Base-by-base conservation (phyloP, 23 tunicate species). In the Phallusia fumigata region DNA sequence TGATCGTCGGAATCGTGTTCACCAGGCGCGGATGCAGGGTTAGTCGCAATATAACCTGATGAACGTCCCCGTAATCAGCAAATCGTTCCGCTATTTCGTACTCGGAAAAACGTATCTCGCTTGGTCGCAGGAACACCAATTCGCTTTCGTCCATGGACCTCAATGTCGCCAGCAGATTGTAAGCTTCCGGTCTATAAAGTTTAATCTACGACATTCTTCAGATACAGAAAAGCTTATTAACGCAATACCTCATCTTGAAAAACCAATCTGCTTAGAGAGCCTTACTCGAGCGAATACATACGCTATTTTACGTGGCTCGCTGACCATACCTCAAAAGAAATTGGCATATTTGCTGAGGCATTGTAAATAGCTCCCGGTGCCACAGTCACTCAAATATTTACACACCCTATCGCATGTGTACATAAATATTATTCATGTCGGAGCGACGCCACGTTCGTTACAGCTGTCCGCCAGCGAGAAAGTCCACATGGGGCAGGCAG, bases 21-120 rank as follows among this genome's bases (percentile, higher is more conserved):
- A 86, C 73, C 24, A 86, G 35, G 79, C 80, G 47, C 21, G 90
- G 84, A 35, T 86, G 74, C 0, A 86, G 53, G 0, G 76, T 73
- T 6, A 86, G 76, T 5, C 50, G 73, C 52, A 51, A 45, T 35
- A 86, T 53, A 18, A 75, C 81, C 73, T 75, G 84, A 52, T 86
- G 80, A 0, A 86, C 24, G 30, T 86, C 84, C 26, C 81, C 84
- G 36, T 58, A 52, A 30, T 86, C 84, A 6, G 90, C 47, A 80
- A 86, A 86, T 22, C 81, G 35, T 5, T 35, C 40, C 0, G 90
- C 84, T 8, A 86, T 86, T 58, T 80, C 80, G 30, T 86, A 83
- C 34, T 78, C 32, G 1, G 90, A 86, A 49, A 86, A 86, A 8
- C 28, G 80, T 18, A 86, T 86, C 36, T 86, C 84, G 84, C 90